Conservation (phyloP, 2,113 vertebrate genomes). For the Amia ocellicauda region DNA sequence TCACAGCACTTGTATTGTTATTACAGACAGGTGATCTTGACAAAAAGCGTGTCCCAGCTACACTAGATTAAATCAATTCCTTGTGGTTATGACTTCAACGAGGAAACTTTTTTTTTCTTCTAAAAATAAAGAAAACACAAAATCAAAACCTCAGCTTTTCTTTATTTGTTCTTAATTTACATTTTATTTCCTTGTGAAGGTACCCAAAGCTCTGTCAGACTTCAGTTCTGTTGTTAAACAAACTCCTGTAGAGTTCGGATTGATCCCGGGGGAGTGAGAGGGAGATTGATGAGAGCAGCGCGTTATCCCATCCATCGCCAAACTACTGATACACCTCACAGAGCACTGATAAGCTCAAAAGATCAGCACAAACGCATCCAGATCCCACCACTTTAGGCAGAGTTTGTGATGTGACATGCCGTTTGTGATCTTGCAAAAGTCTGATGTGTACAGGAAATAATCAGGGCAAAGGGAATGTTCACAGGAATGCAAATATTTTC, state of each 20-base stretch:
- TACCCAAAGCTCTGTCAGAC: not conserved
- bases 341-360: constrained; percentile 24
- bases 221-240: not conserved
- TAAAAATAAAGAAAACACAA: too few relatives aligned
- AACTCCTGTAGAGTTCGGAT: not conserved
- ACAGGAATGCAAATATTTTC: constrained; percentile 70
- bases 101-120: not conserved
- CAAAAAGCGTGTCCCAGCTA: not conserved
- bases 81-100: constrained; percentile 2
- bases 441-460: constrained; percentile 65
- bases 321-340: not conserved
- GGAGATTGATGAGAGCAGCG: not conserved
- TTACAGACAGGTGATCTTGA: not conserved
- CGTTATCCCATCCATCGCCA: not conserved
- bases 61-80: not conserved
- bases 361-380: constrained; percentile 26
- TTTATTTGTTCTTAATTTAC: not conserved
- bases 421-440: constrained; percentile 55
- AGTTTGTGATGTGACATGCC: constrained; percentile 50
- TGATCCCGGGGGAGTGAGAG: not conserved
- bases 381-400: constrained; percentile 44
- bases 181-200: not conserved
- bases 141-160: too few relatives aligned
- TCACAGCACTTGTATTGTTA: not conserved
- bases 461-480: constrained; percentile 62